These are phyloP conservation scores for Pelochelys cantorii DNA, from an alignment of 2,797 vertebrate genomes.

Conservation along the genomic window DNA sequence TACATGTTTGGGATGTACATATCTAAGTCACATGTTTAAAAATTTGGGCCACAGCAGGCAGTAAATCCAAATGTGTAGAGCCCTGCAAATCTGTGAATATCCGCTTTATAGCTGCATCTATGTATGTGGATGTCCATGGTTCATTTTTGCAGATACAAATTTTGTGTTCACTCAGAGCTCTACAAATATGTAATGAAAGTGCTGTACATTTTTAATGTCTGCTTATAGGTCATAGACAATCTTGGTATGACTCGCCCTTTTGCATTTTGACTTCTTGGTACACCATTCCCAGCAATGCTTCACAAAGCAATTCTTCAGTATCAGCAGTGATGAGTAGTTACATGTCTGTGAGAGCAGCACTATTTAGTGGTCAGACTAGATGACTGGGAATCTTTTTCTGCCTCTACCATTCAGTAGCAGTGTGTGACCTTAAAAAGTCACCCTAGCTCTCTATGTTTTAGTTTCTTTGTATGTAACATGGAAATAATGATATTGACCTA, in stretches of 20 bases:
- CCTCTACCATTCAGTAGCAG: not conserved
- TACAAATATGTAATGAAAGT: not conserved
- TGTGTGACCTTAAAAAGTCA: slow-evolving; percentile 4
- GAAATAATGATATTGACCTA: not conserved
- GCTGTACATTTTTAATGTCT: not conserved
- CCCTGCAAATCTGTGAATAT: no score
- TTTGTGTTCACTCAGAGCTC: no score
- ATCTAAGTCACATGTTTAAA: not conserved
- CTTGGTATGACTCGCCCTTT: not conserved
- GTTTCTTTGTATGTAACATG: not conserved
- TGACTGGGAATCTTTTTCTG: not conserved
- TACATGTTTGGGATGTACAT: not conserved
- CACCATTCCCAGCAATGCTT: not conserved
- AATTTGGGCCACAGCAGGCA: slow-evolving; percentile 1
- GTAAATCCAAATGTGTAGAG: not conserved
- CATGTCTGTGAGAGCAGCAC: not conserved
- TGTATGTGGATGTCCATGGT: no score
- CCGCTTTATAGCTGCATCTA: no score
- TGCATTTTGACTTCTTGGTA: not conserved
- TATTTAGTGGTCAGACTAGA: not conserved
- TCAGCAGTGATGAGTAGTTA: not conserved
- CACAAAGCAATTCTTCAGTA: not conserved
- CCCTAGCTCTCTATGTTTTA: not conserved
- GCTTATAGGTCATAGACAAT: not conserved
- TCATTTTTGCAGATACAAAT: no score